A percentile compares a stretch with the other conserved stretches of the same genome.
phyloP scores from a whole-genome alignment of 2,797 vertebrate genomes.

The Amniataba percoides region DNA sequence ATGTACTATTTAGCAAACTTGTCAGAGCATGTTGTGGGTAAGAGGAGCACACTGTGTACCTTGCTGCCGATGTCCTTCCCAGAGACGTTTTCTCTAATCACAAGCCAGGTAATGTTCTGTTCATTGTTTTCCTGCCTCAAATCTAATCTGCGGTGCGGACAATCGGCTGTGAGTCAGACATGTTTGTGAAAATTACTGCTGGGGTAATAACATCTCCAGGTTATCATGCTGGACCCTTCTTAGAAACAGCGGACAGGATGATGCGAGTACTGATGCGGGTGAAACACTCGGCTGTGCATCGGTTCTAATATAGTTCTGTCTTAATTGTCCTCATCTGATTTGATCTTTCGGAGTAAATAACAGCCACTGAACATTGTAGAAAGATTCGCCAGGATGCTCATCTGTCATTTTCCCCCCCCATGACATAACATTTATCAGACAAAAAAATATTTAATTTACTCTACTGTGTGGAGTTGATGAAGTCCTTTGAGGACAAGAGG shows the following conservation, averaged over 20 bases:
- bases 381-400: neutral
- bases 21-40: slow-evolving; percentile 25
- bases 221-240: slow-evolving; percentile 60
- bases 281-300: slow-evolving; percentile 22
- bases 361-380: slow-evolving; percentile 11
- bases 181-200: slow-evolving; percentile 72
- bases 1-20: slow-evolving; percentile 28
- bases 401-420: neutral
- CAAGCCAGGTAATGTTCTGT: slow-evolving; percentile 76
- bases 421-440: neutral
- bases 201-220: slow-evolving; percentile 66
- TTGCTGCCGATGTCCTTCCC: slow-evolving; percentile 58
- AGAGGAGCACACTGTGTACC: slow-evolving; percentile 64
- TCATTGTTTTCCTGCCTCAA: slow-evolving; percentile 74
- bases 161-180: slow-evolving; percentile 72
- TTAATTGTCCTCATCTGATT: slow-evolving; percentile 25
- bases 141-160: slow-evolving; percentile 69
- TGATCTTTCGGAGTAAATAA: slow-evolving; percentile 11
- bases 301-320: slow-evolving; percentile 23
- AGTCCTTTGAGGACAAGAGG: slow-evolving; percentile 25
- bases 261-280: slow-evolving; percentile 30
- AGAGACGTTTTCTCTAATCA: slow-evolving; percentile 68
- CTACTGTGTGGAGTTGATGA: neutral
- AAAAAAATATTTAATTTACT: slow-evolving; percentile 17
- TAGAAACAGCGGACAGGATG: slow-evolving; percentile 42